Evolutionary conservation across 2,113 vertebrate genomes (phyloP).

Genomic region (Hippocampus comes): DNA sequence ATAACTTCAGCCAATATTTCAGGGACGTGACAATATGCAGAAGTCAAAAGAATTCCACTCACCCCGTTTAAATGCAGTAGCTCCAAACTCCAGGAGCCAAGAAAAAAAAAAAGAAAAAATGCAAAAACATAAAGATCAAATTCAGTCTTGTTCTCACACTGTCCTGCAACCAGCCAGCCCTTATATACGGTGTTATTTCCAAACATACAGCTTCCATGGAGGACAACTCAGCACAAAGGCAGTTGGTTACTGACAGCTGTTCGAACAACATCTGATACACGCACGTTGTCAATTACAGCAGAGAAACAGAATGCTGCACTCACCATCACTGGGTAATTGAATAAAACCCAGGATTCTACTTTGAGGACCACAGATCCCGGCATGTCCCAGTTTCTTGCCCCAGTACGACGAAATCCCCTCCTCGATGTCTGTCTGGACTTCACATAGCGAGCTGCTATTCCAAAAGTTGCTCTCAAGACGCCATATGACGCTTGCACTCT

Average conservation of each 20-base stretch:
- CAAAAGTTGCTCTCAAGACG: too few relatives aligned
- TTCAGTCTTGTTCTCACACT: background rate
- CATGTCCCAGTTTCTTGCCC: constrained; percentile 54
- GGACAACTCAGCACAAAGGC: constrained; percentile 20
- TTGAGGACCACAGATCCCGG: constrained; percentile 52
- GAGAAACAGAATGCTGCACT: constrained; percentile 45
- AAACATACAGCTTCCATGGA: constrained; percentile 6
- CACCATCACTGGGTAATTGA: constrained; percentile 13
- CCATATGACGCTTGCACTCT: too few relatives aligned
- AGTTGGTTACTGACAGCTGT: constrained; percentile 49
- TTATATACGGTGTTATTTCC: constrained; percentile 1
- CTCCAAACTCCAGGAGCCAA: background rate
- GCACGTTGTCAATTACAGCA: constrained; percentile 44
- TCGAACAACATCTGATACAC: constrained; percentile 36
- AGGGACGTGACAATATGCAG: too few relatives aligned
- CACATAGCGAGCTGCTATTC: too few relatives aligned
- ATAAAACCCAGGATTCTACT: constrained; percentile 20
- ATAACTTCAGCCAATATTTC: too few relatives aligned
- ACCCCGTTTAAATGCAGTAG: constrained; percentile 23
- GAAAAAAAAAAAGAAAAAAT: background rate
- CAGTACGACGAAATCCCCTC: constrained; percentile 55
- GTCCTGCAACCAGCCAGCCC: background rate
- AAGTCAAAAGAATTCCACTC: constrained; percentile 26
- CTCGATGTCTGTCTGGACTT: too few relatives aligned
- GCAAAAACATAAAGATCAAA: background rate